Base-by-base conservation (phyloP, 1,140 invertebrate genomes). In the Drosophila lini region DNA sequence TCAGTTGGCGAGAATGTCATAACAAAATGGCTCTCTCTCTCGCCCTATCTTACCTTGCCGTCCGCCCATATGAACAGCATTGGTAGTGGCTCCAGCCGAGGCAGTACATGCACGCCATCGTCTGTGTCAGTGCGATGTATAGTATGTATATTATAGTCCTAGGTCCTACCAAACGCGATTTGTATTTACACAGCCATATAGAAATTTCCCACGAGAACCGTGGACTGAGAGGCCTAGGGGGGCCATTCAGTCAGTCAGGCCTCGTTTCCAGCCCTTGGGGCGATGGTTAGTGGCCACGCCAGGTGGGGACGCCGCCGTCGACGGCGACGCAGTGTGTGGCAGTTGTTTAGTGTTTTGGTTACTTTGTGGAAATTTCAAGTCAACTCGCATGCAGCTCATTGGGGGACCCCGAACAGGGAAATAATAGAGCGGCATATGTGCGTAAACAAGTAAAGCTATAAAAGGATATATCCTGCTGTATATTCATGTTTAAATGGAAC, bases 361-460 rank as follows among this genome's bases (percentile, higher is more conserved):
- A 79, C 71, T 86, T 82, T 79, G 76, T 74, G 83, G 73, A 77
- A 80, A 63, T 83, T 74, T 80, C 65, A 75, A 75, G 61, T 78
- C 78, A 81, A 70, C 61, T 78, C 68, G 78, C 81, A 85, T 85
- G 78, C 60, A 81, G 38, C 74, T 73, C 38, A 68, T 64, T 74
- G 74, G 74, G 80, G 74, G 74, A 71, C 19, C n/a, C 59, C 42
- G 3, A 32, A 5, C n/a, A 15, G 60, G 56, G 38, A 56, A 56
- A 61, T 61, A 44, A 42, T 64, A 19, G 16, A 36, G 25, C 22
- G 11, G 38, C 52, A 55, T 53, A 36, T 55, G 52, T 55, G 52
- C 34, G 34, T 55, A 45, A 45, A 45, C 44, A 45, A 13, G 19
- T 45, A 45, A 13, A 2, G 16, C 19, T 15, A 32, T 32, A 47